Conservation (phyloP, 1,140 invertebrate genomes). For the Calephelis nemesis region DNA sequence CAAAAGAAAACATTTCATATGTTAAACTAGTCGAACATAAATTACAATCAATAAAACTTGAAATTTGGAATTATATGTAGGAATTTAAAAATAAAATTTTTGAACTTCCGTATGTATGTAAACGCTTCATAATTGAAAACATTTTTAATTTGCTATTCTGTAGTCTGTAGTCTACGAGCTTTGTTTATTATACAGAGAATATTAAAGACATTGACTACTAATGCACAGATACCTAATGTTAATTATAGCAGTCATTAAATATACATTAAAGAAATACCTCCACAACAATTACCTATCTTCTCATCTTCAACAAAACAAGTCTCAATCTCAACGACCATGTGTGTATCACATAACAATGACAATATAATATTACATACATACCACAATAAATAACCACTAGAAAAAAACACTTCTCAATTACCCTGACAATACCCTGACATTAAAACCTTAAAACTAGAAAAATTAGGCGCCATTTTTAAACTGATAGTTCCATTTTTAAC, state of each 20-base stretch:
- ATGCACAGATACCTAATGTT: too few relatives aligned
- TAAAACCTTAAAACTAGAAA: constrained; percentile 31
- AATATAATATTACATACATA: constrained; percentile 16
- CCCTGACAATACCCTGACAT: constrained; percentile 29
- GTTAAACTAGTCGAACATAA: too few relatives aligned
- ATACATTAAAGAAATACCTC: neutral
- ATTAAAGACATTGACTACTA: too few relatives aligned
- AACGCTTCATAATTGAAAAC: too few relatives aligned
- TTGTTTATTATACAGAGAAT: too few relatives aligned
- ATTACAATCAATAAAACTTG: too few relatives aligned
- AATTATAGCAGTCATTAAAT: neutral
- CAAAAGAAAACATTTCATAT: too few relatives aligned
- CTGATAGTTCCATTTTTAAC: constrained; percentile 23
- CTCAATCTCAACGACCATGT: neutral
- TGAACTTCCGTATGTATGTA: too few relatives aligned
- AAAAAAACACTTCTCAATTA: constrained; percentile 29
- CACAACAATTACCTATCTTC: neutral
- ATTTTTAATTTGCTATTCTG: too few relatives aligned
- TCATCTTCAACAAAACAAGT: neutral
- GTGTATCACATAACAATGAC: constrained; percentile 16
- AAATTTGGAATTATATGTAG: too few relatives aligned
- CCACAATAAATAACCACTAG: constrained; percentile 17
- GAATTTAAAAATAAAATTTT: too few relatives aligned
- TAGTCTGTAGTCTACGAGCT: too few relatives aligned
- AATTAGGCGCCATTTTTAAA: constrained; percentile 15